Evolutionary conservation across 2,797 vertebrate species (phyloP), one percentile per base, ranked within the genome.

Genomic region (Cynopterus sphinx): DNA sequence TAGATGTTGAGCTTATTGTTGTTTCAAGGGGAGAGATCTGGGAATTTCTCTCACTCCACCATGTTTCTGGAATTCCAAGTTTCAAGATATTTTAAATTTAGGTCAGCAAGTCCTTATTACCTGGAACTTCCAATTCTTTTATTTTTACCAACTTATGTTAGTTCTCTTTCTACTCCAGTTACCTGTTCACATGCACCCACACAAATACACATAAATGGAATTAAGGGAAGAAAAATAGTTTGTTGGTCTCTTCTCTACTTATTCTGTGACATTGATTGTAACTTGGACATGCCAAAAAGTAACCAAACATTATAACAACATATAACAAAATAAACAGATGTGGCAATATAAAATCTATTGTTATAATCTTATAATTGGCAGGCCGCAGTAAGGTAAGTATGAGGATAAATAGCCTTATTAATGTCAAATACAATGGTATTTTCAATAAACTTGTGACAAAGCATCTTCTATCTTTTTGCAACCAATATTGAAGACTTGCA

Each of bases 401-500:
- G 94, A 68, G 78, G 67, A 39, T 90, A 65, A 93, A 91, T 90
- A 82, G 19, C 88, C 67, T 24, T 86, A 86, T 51, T 94, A 74
- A 31, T 92, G 51, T 94, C 91, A 87, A 85, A 75, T 41, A 65
- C 65, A 67, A 55, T 91, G 96, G 75, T 70, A 70, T 97, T 97
- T 97, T 73, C 75, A 91, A 86, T 90, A 81, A 94, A 70, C 90
- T 84, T 39, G 55, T 85, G 90, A 71, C 51, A 33, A 61, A 73
- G 81, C 71, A 36, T 83, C 93, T 90, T 91, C 55, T 88, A 28
- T 91, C 70, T 67, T 59, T 84, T 87, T 68, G 81, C 85, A 43
- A 8, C 78, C 65, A 77, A 74, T 93, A 82, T 74, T 91, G 83
- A 96, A 97, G 87, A 95, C 74, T 79, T 57, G 57, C 73, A 51